These are phyloP conservation scores for Dendrocincla fuliginosa DNA, from an alignment of 2,797 vertebrate genomes.

Conservation along the genomic window DNA sequence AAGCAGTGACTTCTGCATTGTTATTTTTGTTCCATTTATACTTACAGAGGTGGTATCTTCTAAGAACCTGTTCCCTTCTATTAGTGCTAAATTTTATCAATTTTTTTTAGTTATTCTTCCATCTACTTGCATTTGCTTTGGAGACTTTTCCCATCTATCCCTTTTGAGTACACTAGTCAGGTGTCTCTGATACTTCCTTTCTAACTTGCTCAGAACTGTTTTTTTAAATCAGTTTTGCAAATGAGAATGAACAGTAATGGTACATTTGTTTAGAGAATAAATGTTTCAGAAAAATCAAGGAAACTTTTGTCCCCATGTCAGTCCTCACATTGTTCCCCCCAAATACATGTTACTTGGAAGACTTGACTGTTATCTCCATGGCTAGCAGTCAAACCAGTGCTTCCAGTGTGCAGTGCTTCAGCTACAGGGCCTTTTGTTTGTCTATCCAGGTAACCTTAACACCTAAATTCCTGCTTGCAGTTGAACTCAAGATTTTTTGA, in stretches of 20 bases:
- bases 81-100: neutral
- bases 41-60: neutral
- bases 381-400: neutral
- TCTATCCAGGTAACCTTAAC: neutral
- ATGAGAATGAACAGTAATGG: neutral
- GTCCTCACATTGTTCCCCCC: neutral
- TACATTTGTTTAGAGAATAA: neutral
- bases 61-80: neutral
- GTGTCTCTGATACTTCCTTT: neutral
- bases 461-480: neutral
- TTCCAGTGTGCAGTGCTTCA: neutral
- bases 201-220: neutral
- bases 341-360: neutral
- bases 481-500: neutral
- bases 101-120: neutral
- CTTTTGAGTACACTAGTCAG: neutral
- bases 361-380: accelerated
- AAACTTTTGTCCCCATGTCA: neutral
- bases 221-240: neutral
- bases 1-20: neutral
- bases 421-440: neutral
- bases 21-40: neutral
- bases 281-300: neutral
- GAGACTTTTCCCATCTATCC: neutral
- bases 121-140: neutral